These are phyloP conservation scores for Aurelia coerulea DNA, from an alignment of 30 jellyfish, hydroid and myxozoan species.

Conservation along the genomic window DNA sequence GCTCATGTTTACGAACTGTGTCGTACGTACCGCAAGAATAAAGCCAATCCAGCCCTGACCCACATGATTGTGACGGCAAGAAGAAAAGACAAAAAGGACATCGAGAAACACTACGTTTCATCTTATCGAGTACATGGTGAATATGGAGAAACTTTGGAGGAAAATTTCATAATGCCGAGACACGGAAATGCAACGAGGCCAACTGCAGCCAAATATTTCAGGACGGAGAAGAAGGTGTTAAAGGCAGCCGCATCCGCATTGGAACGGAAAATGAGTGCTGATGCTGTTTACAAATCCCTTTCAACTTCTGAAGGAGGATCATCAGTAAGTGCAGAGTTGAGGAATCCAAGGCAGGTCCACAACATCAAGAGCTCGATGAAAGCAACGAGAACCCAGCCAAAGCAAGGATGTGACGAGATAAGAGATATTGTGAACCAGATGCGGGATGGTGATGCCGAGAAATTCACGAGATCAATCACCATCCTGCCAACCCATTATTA, in stretches of 20 bases:
- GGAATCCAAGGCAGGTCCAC: conserved; percentile 48
- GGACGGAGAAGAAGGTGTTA: conserved; percentile 24
- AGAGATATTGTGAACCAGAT: too few relatives aligned
- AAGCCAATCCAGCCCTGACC: conserved; percentile 17
- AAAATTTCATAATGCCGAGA: conserved; percentile 14
- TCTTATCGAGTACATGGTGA: conserved; percentile 10
- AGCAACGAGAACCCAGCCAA: too few relatives aligned
- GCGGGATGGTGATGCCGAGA: too few relatives aligned
- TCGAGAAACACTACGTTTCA: background rate
- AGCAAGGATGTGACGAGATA: too few relatives aligned
- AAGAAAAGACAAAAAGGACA: background rate
- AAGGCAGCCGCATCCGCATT: background rate
- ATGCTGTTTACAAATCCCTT: too few relatives aligned
- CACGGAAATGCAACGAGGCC: conserved; percentile 49
- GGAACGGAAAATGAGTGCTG: too few relatives aligned
- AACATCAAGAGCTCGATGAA: too few relatives aligned
- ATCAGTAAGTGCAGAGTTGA: conserved; percentile 43
- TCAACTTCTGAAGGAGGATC: background rate
- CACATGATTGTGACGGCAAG: conserved; percentile 19
- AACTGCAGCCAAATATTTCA: conserved; percentile 15
- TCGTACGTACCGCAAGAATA: conserved; percentile 16
- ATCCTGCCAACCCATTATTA: too few relatives aligned
- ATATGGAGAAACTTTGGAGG: background rate
- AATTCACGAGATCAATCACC: too few relatives aligned
- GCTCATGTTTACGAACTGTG: conserved; percentile 3